Base-by-base conservation (phyloP, 2,113 vertebrate genomes). In the Rhinopithecus roxellana region DNA sequence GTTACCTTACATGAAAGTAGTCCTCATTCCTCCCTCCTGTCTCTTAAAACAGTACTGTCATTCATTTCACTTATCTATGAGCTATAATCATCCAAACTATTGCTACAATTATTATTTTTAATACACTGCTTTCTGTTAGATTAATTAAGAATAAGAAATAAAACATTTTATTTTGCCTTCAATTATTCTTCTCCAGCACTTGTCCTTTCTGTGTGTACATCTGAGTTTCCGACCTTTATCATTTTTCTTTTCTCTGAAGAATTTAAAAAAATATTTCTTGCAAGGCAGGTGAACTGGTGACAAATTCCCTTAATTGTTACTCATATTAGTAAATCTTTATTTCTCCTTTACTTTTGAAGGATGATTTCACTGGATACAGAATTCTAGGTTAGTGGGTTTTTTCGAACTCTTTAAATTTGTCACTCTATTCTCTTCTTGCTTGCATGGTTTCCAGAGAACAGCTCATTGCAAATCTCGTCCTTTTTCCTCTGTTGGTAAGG, bases 161-260 rank as follows among this genome's bases (percentile, higher is more conserved):
- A 67, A 86, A 69, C 20, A 27, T 40, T 79, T 55, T 93, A 83
- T n/a, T 48, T 48, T 86, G 40, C 50, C 14, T 93, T 86, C 48
- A 61, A 38, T 78, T 93, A 84, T 72, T 17, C 4, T 72, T 67
- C n/a, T 45, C n/a, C 79, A 75, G 55, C 23, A 30, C 1, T 74
- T 8, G 48, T 77, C 23, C 17, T 80, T 93, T 69, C 45, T 81
- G 45, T 32, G 89, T 75, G 38, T 69, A 86, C 45, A 25, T 89
- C 40, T 75, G 48, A 64, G 11, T 84, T 89, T 80, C 18, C n/a
- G 20, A 55, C 4, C 13, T 59, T 38, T 69, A 52, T 25, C 16
- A n/a, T 78, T 92, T 79, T 87, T 52, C 25, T 79, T 89, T 22
- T 74, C 70, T 81, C 18, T 69, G 40, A 94, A 88, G n/a, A 96